phyloP scores from a whole-genome alignment of 1,140 invertebrate genomes.

The Macrocentrus cingulum region DNA sequence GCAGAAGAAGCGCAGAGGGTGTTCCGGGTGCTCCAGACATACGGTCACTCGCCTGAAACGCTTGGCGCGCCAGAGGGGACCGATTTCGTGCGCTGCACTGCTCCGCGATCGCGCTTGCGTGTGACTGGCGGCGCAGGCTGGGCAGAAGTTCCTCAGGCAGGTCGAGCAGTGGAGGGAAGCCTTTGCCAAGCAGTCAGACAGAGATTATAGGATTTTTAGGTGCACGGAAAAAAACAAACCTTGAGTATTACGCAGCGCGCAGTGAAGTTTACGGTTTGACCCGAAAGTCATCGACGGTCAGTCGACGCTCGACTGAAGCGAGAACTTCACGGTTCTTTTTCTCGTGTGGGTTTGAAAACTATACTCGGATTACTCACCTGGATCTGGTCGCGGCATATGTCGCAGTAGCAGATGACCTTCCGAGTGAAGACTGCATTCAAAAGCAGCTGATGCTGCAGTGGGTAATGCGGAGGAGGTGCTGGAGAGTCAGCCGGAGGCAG shows the following conservation, averaged over 20 bases:
- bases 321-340: too few species aligned
- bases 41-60: slow-evolving; percentile 44
- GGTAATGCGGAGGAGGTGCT: slow-evolving; percentile 50
- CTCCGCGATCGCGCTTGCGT: slow-evolving; percentile 37
- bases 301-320: too few species aligned
- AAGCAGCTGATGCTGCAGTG: slow-evolving; percentile 48
- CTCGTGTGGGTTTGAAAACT: too few species aligned
- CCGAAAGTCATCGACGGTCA: too few species aligned
- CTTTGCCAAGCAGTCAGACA: slow-evolving; percentile 33
- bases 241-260: too few species aligned
- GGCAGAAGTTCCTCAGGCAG: slow-evolving; percentile 55
- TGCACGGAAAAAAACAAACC: too few species aligned
- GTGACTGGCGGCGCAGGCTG: slow-evolving; percentile 51
- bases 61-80: slow-evolving; percentile 51
- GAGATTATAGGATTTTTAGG: too few species aligned
- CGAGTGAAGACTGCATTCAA: slow-evolving; percentile 46
- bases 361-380: slow-evolving; percentile 31
- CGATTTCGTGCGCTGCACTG: slow-evolving; percentile 41
- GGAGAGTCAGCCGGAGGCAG: slow-evolving; percentile 37
- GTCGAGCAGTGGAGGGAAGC: slow-evolving; percentile 52
- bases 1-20: slow-evolving; percentile 50
- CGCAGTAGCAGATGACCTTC: slow-evolving; percentile 43
- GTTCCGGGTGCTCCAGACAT: slow-evolving; percentile 46
- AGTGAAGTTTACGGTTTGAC: too few species aligned
- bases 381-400: slow-evolving; percentile 46